phyloP scores from a whole-genome alignment of 2,888 invertebrate species.

The Ochropacha duplaris region DNA sequence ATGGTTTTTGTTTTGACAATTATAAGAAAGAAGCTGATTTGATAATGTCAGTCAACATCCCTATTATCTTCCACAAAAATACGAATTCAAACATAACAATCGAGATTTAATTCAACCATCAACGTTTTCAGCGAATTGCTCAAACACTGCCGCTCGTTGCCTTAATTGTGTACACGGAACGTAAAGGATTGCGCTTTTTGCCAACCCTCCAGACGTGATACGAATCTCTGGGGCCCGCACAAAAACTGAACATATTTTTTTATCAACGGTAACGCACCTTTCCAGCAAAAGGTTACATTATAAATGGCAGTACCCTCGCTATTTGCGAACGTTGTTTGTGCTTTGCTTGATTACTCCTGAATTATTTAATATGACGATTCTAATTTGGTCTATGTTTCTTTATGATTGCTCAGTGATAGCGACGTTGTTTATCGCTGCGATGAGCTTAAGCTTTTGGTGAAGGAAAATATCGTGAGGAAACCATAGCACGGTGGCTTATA shows the following conservation, averaged over 20 bases:
- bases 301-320: slow-evolving; percentile 11
- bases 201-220: slow-evolving; percentile 26
- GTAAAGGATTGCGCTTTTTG: slow-evolving; percentile 41
- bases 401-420: no score
- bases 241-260: neutral
- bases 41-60: no score
- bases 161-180: slow-evolving; percentile 30
- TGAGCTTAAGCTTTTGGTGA: no score
- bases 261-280: neutral
- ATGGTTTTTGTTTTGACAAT: no score
- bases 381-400: neutral
- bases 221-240: slow-evolving; percentile 18
- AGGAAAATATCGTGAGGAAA: no score
- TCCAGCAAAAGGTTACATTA: slow-evolving; percentile 3
- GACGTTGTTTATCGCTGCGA: no score
- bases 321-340: slow-evolving; percentile 10
- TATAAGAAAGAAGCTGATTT: no score
- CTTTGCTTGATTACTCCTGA: neutral
- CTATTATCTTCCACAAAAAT: neutral
- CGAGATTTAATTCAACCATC: neutral
- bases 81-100: neutral
- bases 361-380: neutral
- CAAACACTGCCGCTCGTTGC: slow-evolving; percentile 17
- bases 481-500: no score
- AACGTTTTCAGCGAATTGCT: neutral